Percentiles rank a stretch among this genome's conserved stretches.
Evolutionary conservation across 2,888 invertebrate genomes (phyloP).

Genomic region (Euplagia quadripunctaria): DNA sequence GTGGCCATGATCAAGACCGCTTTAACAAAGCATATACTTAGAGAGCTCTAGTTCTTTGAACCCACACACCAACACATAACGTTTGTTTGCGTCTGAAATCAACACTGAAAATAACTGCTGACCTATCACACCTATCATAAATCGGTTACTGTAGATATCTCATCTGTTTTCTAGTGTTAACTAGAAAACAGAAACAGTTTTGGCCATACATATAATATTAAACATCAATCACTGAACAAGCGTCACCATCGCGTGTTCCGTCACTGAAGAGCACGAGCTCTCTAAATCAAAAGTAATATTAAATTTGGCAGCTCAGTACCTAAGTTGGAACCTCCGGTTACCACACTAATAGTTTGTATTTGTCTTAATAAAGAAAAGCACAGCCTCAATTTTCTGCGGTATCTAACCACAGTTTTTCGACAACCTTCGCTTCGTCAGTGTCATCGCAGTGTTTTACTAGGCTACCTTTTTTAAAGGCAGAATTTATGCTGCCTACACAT

Average conservation of each 20-base stretch:
- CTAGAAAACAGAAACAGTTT: no score
- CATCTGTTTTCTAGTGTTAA: neutral
- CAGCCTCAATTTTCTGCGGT: neutral
- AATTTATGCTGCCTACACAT: no score
- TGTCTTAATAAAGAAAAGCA: neutral
- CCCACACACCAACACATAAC: neutral
- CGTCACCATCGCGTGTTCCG: no score
- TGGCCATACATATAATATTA: neutral
- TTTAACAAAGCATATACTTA: neutral
- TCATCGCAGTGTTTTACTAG: neutral
- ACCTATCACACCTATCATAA: neutral
- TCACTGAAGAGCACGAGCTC: no score
- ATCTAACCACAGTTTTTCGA: neutral
- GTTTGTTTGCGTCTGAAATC: neutral
- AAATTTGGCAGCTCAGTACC: neutral
- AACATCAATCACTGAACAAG: no score
- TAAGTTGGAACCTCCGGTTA: neutral
- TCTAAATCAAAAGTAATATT: no score
- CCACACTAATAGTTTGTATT: neutral
- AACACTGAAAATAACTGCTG: neutral
- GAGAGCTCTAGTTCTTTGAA: neutral
- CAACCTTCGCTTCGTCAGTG: neutral
- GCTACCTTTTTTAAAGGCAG: no score
- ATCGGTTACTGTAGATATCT: neutral
- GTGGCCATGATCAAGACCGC: neutral